Evolutionary conservation across 2,113 vertebrate genomes (phyloP), one percentile per base, ranked within the genome.

Genomic region (Vulpes ferrilata): DNA sequence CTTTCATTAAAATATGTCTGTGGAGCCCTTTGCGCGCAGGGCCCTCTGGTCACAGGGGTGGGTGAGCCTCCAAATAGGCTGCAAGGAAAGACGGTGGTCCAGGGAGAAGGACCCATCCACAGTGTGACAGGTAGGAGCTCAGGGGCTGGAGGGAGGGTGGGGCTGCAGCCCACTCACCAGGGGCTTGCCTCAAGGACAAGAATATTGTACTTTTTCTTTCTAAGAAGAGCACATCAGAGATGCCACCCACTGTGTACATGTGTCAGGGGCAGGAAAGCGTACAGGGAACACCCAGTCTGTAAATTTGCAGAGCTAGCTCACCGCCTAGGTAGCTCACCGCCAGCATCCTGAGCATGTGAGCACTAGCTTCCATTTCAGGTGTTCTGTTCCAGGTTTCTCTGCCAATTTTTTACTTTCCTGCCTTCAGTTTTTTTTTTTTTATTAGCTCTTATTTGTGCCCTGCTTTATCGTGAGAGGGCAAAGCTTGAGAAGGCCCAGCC

Each of bases 201-300:
- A 71, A 17, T 7, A 19, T 3, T 16, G 13, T 17, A 12, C 25
- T 53, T 69, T 87, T 53, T 30, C 76, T 67, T 76, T 57, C 85
- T 88, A 62, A 74, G 90, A 95, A 74, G 35, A 48, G 13, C 65
- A 27, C 35, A 32, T 48, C 59, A 32, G 83, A 55, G 17, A 23
- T 82, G 65, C 38, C 15, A 6, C 95, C 32, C n/a, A 0, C 60
- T 4, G 15, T 16, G 65, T 7, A 1, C 1, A 25, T 35, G 62
- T 51, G 59, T 57, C 5, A 3, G 15, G 15, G 16, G 27, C 2
- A 7, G 30, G 8, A 11, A 20, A 4, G 83, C 0, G 0, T 60
- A 22, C 0, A 5, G 38, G 3, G 12, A 15, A 7, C 9, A 11
- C 11, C 23, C 23, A 6, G 48, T 4, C 76, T 23, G 11, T 17